These are phyloP conservation scores for Xestobium rufovillosum DNA, from an alignment of 2,888 invertebrate genomes.

Conservation along the genomic window DNA sequence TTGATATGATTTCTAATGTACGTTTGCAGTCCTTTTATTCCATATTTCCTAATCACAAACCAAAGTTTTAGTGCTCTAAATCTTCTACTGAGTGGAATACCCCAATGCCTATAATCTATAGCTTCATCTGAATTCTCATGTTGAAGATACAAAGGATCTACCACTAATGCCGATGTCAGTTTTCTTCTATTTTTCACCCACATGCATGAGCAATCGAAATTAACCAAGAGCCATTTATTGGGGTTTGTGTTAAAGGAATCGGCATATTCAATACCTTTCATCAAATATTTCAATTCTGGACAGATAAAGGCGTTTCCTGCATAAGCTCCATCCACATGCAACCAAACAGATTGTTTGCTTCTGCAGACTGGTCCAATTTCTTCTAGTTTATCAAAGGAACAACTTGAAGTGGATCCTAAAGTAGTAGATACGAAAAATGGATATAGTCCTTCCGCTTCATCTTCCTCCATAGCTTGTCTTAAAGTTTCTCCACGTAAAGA, in stretches of 20 bases:
- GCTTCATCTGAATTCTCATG: conserved; percentile 68
- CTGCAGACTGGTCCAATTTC: conserved; percentile 70
- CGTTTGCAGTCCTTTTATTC: conserved; percentile 69
- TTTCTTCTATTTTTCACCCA: conserved; percentile 74
- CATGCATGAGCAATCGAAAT: conserved; percentile 78
- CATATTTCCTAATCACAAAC: conserved; percentile 79
- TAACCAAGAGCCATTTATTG: conserved; percentile 79
- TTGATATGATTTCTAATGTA: conserved; percentile 78
- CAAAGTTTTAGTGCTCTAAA: conserved; percentile 82
- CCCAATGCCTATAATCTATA: conserved; percentile 75
- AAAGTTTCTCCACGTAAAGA: conserved; percentile 57
- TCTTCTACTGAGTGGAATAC: conserved; percentile 75
- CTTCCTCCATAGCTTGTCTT: conserved; percentile 59
- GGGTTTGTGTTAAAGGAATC: conserved; percentile 85
- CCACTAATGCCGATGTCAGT: conserved; percentile 74
- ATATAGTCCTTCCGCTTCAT: conserved; percentile 63
- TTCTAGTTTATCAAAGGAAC: conserved; percentile 73
- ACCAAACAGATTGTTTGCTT: conserved; percentile 60
- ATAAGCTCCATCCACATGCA: conserved; percentile 84
- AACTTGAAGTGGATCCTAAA: conserved; percentile 75
- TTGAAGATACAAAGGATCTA: conserved; percentile 79
- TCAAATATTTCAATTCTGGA: conserved; percentile 65
- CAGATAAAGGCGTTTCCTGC: conserved; percentile 82
- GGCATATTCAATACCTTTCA: conserved; percentile 63
- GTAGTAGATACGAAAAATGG: conserved; percentile 81